Evolutionary conservation across 1,140 invertebrate genomes (phyloP).

Genomic region (Patella vulgata): DNA sequence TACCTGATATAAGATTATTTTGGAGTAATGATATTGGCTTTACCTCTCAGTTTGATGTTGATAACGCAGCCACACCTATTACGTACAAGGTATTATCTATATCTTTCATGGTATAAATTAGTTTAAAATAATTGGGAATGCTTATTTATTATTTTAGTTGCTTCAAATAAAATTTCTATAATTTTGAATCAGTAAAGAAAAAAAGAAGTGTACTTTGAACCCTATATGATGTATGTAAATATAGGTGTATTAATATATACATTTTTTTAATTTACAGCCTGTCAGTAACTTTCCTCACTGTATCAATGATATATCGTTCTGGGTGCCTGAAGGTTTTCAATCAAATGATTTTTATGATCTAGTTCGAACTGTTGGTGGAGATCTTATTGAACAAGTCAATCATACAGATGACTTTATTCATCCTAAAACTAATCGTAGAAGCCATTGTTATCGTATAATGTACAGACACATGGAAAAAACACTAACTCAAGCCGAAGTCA

Average conservation of each 20-base stretch:
- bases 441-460: conserved; percentile 91
- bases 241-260: too few species aligned
- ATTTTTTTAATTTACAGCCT: conserved; percentile 75
- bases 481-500: conserved; percentile 88
- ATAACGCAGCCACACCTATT: conserved; percentile 74
- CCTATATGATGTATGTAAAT: too few species aligned
- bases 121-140: background rate
- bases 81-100: conserved; percentile 72
- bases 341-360: conserved; percentile 96
- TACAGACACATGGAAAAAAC: conserved; percentile 94
- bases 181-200: background rate
- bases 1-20: conserved; percentile 96
- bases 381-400: conserved; percentile 86
- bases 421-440: conserved; percentile 83
- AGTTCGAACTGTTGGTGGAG: conserved; percentile 85
- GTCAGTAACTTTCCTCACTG: conserved; percentile 91
- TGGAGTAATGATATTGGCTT: conserved; percentile 93
- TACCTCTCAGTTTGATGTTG: conserved; percentile 86
- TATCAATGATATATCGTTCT: conserved; percentile 95
- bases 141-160: conserved; percentile 6
- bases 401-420: conserved; percentile 90
- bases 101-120: background rate
- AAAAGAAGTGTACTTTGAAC: too few species aligned
- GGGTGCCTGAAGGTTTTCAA: conserved; percentile 82
- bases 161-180: background rate